Percentiles rank a stretch among this genome's conserved stretches.
Conservation (phyloP, 2,113 vertebrate genomes). For the Candoia aspera region DNA sequence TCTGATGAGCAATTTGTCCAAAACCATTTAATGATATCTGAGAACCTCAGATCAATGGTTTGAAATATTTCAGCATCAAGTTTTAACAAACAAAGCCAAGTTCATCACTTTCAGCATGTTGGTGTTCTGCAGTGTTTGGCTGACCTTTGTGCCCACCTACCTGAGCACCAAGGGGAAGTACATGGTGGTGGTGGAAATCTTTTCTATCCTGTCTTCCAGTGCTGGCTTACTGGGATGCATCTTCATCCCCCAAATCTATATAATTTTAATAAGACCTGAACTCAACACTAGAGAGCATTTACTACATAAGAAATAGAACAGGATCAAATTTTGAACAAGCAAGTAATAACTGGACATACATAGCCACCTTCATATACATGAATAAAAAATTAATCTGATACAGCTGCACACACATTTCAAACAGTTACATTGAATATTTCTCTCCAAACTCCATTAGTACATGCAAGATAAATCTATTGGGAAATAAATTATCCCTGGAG, state of each 20-base stretch:
- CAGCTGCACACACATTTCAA: background rate
- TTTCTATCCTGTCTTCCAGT: slow-evolving; percentile 14
- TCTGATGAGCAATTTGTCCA: too few relatives aligned
- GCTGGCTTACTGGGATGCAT: background rate
- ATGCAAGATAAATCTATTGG: background rate
- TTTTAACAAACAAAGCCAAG: background rate
- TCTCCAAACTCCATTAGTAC: background rate
- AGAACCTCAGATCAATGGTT: too few relatives aligned
- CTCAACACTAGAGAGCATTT: slow-evolving; percentile 4
- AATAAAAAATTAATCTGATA: background rate
- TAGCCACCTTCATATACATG: too few relatives aligned
- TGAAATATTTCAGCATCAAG: too few relatives aligned
- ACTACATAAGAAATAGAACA: background rate
- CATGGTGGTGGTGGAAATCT: slow-evolving; percentile 5
- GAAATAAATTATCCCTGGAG: background rate
- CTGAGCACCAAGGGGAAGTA: background rate
- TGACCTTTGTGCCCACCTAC: slow-evolving; percentile 9
- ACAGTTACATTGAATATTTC: background rate
- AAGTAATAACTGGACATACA: background rate
- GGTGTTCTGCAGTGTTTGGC: slow-evolving; percentile 16
- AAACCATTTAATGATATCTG: too few relatives aligned
- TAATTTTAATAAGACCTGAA: background rate
- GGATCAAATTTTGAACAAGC: background rate
- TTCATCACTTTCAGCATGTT: slow-evolving; percentile 20
- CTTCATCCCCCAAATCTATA: background rate